Conservation (phyloP, 2,797 vertebrate genomes). For the Graptemys geographica region DNA sequence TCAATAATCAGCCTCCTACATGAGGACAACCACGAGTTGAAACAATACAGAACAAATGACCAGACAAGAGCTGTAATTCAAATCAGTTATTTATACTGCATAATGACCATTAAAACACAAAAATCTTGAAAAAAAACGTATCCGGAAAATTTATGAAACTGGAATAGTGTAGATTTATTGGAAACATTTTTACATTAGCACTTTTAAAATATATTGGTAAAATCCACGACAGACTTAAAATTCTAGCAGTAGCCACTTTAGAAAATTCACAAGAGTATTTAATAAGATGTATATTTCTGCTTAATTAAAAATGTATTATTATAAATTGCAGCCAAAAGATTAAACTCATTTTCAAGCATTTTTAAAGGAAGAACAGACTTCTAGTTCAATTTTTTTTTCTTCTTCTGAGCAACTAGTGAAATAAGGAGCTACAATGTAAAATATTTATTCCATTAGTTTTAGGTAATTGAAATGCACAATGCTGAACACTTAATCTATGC, state of each 20-base stretch:
- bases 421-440: constrained; percentile 80
- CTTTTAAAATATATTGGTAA: constrained; percentile 68
- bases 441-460: constrained; percentile 85
- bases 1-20: constrained; percentile 47
- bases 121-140: constrained; percentile 56
- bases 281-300: constrained; percentile 64
- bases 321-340: constrained; percentile 52
- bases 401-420: constrained; percentile 71
- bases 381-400: constrained; percentile 63
- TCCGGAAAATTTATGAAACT: constrained; percentile 67
- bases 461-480: constrained; percentile 86
- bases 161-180: constrained; percentile 71
- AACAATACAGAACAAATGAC: constrained; percentile 15
- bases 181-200: constrained; percentile 70
- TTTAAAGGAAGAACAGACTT: constrained; percentile 73
- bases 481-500: constrained; percentile 82
- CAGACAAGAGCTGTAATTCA: constrained; percentile 26
- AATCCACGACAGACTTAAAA: constrained; percentile 63
- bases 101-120: constrained; percentile 50
- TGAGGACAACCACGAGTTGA: constrained; percentile 8
- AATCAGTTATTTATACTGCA: constrained; percentile 27
- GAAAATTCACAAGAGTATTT: constrained; percentile 65
- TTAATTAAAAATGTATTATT: constrained; percentile 57
- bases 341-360: constrained; percentile 72
- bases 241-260: constrained; percentile 42